A percentile compares a stretch with the other conserved stretches of the same genome.
These are phyloP conservation scores for Rhabdornis inornatus DNA, from an alignment of 2,113 vertebrate genomes.

Conservation along the genomic window DNA sequence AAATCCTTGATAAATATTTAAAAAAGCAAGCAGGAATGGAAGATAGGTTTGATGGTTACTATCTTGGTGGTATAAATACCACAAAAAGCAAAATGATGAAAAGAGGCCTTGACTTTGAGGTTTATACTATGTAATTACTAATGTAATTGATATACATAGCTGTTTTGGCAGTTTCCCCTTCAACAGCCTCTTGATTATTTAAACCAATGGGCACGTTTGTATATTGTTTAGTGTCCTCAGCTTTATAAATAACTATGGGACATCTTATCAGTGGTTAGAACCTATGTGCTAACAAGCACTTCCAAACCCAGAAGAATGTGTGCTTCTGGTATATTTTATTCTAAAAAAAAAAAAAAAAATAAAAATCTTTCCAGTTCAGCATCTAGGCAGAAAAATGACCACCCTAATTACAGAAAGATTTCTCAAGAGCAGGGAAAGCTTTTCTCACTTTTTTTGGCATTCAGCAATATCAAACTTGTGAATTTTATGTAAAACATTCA, in stretches of 20 bases:
- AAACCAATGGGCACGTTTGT: background rate
- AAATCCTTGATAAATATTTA: background rate
- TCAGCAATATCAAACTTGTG: constrained; percentile 14
- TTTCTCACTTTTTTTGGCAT: constrained; percentile 43
- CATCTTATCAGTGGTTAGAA: background rate
- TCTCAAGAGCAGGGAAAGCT: constrained; percentile 27
- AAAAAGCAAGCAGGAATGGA: background rate
- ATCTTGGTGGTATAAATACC: fast-evolving
- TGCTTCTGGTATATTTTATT: background rate
- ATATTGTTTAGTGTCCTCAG: background rate
- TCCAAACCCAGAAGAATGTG: background rate
- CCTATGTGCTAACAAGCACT: background rate
- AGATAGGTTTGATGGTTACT: background rate
- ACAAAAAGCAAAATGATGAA: background rate
- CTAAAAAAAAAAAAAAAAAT: background rate
- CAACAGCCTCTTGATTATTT: background rate
- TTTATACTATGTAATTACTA: background rate
- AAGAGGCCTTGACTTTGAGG: background rate
- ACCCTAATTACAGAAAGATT: constrained; percentile 45
- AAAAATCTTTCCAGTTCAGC: constrained; percentile 11
- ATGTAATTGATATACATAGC: background rate
- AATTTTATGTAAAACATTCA: constrained; percentile 28
- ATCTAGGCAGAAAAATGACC: constrained; percentile 48
- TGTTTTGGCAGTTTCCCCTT: background rate
- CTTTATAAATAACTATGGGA: background rate